Evolutionary conservation across 1,140 invertebrate species (phyloP).

Genomic region (Eriocheir sinensis): DNA sequence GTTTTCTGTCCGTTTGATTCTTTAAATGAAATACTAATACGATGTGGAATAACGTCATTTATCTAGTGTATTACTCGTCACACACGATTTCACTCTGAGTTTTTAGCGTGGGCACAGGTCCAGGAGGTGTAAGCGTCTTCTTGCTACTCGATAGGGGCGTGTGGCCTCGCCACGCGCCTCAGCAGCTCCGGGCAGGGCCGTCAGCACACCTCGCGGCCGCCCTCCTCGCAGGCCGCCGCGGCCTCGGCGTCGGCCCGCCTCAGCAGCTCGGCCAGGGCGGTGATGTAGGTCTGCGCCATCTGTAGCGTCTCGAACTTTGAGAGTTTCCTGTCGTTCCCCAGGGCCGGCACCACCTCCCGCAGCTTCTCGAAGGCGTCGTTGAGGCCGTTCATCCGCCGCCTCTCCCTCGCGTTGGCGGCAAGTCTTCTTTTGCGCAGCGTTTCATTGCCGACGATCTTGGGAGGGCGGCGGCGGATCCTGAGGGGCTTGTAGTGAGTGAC

Average conservation of each 20-base stretch:
- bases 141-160: background rate
- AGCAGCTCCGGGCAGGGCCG: no score
- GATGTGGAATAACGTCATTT: no score
- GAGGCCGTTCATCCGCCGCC: slow-evolving; percentile 90
- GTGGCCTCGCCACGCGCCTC: background rate
- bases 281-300: slow-evolving; percentile 74
- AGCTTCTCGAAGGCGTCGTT: slow-evolving; percentile 90
- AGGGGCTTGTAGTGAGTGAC: slow-evolving; percentile 68
- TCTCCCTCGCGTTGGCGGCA: slow-evolving; percentile 89
- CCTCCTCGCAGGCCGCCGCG: background rate
- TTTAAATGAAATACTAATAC: no score
- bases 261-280: slow-evolving; percentile 61
- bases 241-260: slow-evolving; percentile 82
- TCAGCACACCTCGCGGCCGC: background rate
- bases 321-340: slow-evolving; percentile 66
- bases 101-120: background rate
- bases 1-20: no score
- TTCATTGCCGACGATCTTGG: slow-evolving; percentile 63
- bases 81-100: background rate
- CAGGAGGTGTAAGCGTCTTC: background rate
- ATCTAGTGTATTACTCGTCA: no score
- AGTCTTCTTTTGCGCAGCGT: slow-evolving; percentile 84
- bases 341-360: slow-evolving; percentile 56
- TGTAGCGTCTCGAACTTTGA: slow-evolving; percentile 70
- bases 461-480: slow-evolving; percentile 62